Evolutionary conservation across 2,888 invertebrate species (phyloP).

Genomic region (Tenthredo mesomela): DNA sequence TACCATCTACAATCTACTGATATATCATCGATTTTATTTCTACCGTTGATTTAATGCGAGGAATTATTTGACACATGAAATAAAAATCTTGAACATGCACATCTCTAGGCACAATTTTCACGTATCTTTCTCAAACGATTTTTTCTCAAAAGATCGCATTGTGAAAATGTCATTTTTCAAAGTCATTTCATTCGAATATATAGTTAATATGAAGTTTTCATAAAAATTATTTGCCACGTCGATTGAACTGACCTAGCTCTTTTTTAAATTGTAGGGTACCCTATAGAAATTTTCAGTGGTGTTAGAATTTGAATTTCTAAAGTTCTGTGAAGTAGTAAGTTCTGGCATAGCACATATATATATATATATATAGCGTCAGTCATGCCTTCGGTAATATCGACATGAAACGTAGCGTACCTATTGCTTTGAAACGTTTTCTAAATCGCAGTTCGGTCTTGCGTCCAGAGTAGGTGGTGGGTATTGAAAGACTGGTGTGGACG

Average conservation of each 20-base stretch:
- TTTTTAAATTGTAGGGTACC: no score
- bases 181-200: not conserved
- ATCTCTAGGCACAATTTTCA: not conserved
- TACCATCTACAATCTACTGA: not conserved
- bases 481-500: constrained; percentile 16
- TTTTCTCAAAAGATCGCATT: not conserved
- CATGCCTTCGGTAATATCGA: not conserved
- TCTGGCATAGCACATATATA: not conserved
- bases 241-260: not conserved
- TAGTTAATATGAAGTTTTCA: no score
- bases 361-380: not conserved
- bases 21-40: not conserved
- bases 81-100: not conserved
- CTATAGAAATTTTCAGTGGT: not conserved
- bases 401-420: not conserved
- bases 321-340: not conserved
- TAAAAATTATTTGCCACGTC: no score
- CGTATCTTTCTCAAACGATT: not conserved
- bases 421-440: not conserved
- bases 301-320: constrained; percentile 2
- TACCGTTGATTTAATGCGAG: not conserved
- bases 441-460: not conserved
- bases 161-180: not conserved
- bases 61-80: not conserved
- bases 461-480: not conserved